A percentile compares a stretch with the other conserved stretches of the same genome.
Conservation (phyloP, 2,888 invertebrate species). For the Pandemis heparana region DNA sequence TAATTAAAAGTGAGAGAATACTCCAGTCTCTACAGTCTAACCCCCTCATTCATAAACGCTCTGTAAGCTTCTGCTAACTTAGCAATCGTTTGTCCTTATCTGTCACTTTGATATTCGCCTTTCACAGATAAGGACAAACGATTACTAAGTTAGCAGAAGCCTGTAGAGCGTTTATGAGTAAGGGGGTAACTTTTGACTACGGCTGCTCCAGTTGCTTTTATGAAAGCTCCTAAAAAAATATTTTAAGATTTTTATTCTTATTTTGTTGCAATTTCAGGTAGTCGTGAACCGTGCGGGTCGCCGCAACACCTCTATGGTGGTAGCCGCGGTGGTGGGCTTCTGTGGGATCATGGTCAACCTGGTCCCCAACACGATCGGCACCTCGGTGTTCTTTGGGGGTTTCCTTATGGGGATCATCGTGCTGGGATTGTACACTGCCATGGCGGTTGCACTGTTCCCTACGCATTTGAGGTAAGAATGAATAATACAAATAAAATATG, state of each 20-base stretch:
- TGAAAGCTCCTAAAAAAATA: too few relatives aligned
- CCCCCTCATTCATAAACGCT: too few relatives aligned
- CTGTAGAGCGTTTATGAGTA: too few relatives aligned
- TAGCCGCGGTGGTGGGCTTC: slow-evolving; percentile 70
- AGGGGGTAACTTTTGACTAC: too few relatives aligned
- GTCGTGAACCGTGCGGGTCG: slow-evolving; percentile 78
- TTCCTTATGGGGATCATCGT: slow-evolving; percentile 62
- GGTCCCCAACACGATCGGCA: slow-evolving; percentile 77
- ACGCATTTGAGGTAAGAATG: slow-evolving; percentile 53
- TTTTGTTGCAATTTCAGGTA: slow-evolving; percentile 24
- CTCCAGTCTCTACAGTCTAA: too few relatives aligned
- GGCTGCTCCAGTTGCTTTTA: too few relatives aligned
- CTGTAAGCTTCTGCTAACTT: too few relatives aligned
- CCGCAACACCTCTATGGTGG: slow-evolving; percentile 67
- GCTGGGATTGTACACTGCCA: slow-evolving; percentile 63
- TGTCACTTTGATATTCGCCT: fast-evolving
- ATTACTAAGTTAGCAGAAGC: too few relatives aligned
- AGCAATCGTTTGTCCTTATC: too few relatives aligned
- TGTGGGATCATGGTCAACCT: slow-evolving; percentile 82
- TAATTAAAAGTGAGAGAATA: too few relatives aligned
- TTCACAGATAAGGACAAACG: too few relatives aligned
- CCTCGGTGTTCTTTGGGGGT: slow-evolving; percentile 72
- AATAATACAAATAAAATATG: too few relatives aligned
- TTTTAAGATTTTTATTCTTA: background rate
- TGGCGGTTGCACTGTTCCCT: slow-evolving; percentile 69